Base-by-base conservation (phyloP, 2,113 vertebrate species). In the Bujurquina vittata region DNA sequence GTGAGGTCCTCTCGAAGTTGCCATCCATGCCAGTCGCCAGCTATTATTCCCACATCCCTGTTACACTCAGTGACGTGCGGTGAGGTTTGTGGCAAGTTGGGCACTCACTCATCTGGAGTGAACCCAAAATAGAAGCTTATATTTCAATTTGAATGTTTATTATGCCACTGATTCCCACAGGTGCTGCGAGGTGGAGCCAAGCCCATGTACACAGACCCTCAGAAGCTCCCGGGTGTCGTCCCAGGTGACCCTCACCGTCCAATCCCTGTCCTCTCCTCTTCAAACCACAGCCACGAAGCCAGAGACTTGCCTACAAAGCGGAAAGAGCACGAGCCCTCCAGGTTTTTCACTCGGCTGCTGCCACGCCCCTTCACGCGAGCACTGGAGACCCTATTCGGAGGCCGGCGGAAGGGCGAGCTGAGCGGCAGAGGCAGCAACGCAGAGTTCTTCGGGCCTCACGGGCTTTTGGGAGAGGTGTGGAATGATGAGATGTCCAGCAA, bases 401-500 rank as follows among this genome's bases (percentile, higher is more conserved):
- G 92, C 3, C 83, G 81, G 1, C 85, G 89, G 29, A 87, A 61
- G 61, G 91, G 91, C 1, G 92, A 94, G 82, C 57, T 89, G 76
- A 90, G 90, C 2, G 86, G 84, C 12, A 80, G 18, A 29, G 59
- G 40, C 0, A 72, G 87, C 1, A 95, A 95, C 3, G 84, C 87
- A 0, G 94, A 92, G 74, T 89, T 95, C 57, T 96, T 95, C 4
- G 92, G 90, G 12, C 87, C 92, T 15, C 83, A 94, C 2, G 92
- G 93, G 22, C 79, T 80, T 7, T 37, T 93, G 40, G 94, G 92
- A 12, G 84, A 92, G 9, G 94, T 95, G 10, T 96, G 96, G 96
- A 80, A 96, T 2, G 95, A 96, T 1, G 93, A 96, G 79, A 96
- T 95, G 95, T 96, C 96, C 59, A 94, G 89, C 31, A 92, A 35